phyloP scores from a whole-genome alignment of 2,888 invertebrate genomes.

The Xestia rhomboidea region DNA sequence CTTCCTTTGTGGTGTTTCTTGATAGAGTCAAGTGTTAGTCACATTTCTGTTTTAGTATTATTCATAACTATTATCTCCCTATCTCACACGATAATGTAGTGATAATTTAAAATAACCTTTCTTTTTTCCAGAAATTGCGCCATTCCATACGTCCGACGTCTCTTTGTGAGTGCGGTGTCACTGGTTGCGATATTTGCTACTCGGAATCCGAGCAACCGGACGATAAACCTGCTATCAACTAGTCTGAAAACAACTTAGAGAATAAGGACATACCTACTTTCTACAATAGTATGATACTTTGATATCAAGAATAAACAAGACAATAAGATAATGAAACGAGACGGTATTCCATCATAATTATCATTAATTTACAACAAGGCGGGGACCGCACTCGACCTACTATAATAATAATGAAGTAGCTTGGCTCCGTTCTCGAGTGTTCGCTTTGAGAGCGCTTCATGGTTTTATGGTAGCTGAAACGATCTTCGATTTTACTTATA shows the following conservation, averaged over 20 bases:
- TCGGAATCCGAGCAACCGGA: conserved; percentile 87
- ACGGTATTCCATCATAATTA: conserved; percentile 80
- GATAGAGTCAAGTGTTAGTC: neutral
- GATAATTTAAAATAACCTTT: conserved; percentile 8
- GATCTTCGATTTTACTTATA: conserved; percentile 46
- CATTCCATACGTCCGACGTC: conserved; percentile 93
- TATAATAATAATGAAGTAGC: conserved; percentile 62
- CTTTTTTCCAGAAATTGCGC: conserved; percentile 93
- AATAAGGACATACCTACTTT: conserved; percentile 63
- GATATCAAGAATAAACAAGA: conserved; percentile 82
- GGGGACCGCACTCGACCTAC: conserved; percentile 81
- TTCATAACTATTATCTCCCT: neutral
- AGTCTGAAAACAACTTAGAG: conserved; percentile 74
- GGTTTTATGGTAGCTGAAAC: conserved; percentile 15
- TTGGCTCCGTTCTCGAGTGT: conserved; percentile 40
- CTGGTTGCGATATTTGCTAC: conserved; percentile 93
- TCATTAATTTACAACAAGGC: conserved; percentile 80
- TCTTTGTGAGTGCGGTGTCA: conserved; percentile 94
- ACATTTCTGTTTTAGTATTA: conserved; percentile 3
- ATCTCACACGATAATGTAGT: conserved; percentile 9
- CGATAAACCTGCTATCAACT: conserved; percentile 85
- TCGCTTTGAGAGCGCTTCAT: conserved; percentile 13
- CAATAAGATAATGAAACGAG: conserved; percentile 78
- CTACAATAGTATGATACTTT: conserved; percentile 68
- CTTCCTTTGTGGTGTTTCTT: conserved; percentile 4